phyloP scores from a whole-genome alignment of 2,888 invertebrate species.

The Lomographa bimaculata region DNA sequence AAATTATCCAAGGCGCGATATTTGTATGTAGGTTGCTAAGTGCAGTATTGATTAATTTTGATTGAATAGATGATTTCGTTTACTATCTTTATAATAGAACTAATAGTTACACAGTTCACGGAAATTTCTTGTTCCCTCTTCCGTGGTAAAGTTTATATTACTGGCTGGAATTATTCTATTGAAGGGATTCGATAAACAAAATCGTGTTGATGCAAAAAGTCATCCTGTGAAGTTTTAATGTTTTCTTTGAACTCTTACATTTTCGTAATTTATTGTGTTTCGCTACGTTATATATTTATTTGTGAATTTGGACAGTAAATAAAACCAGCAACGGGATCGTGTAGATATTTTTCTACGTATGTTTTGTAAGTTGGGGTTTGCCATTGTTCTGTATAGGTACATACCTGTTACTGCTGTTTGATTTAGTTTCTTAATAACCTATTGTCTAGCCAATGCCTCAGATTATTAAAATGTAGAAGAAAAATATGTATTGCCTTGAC shows the following conservation, averaged over 20 bases:
- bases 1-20: constrained; percentile 46
- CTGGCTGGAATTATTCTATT: constrained; percentile 22
- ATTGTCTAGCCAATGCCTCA: too few relatives aligned
- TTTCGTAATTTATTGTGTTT: constrained; percentile 42
- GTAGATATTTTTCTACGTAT: constrained; percentile 9
- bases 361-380: too few relatives aligned
- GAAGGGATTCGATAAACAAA: constrained; percentile 52
- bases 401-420: too few relatives aligned
- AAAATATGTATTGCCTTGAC: too few relatives aligned
- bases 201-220: constrained; percentile 38
- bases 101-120: too few relatives aligned
- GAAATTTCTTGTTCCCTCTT: too few relatives aligned
- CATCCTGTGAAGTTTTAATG: constrained; percentile 32
- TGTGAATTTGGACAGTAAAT: background rate
- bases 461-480: too few relatives aligned
- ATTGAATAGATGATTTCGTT: too few relatives aligned
- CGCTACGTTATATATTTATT: constrained; percentile 22
- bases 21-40: constrained; percentile 67
- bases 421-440: too few relatives aligned
- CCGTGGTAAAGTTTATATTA: too few relatives aligned
- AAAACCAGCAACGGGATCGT: constrained; percentile 3
- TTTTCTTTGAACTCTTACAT: constrained; percentile 43
- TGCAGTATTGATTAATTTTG: constrained; percentile 59
- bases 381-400: too few relatives aligned
- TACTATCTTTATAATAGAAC: too few relatives aligned